A percentile compares a stretch with the other conserved stretches of the same genome.
Conservation (phyloP, 2,797 vertebrate genomes). For the Gorsachius magnificus region DNA sequence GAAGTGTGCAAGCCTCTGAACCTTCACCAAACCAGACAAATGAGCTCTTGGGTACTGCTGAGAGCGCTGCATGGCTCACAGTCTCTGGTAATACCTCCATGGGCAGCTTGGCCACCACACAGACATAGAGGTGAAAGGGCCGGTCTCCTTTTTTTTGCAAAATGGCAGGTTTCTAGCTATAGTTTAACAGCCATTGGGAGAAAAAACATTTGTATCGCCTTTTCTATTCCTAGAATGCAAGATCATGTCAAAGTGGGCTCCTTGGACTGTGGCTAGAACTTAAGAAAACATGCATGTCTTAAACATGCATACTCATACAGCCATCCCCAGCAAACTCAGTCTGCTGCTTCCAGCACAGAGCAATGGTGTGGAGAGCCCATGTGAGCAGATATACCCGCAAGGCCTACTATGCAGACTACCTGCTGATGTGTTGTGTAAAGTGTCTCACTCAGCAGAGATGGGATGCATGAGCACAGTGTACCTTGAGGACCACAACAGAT, state of each 20-base stretch:
- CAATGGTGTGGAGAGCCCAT: background rate
- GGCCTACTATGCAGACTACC: background rate
- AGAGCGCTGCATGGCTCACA: background rate
- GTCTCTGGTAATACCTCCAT: too few relatives aligned
- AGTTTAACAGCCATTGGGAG: background rate
- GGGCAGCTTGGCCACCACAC: too few relatives aligned
- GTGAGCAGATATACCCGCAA: background rate
- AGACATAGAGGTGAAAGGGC: background rate
- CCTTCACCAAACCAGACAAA: background rate
- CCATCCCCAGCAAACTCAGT: background rate
- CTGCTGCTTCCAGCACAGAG: background rate
- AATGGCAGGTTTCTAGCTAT: too few relatives aligned
- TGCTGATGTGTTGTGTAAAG: background rate
- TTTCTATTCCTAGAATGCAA: background rate
- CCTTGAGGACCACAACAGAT: background rate
- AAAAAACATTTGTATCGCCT: background rate
- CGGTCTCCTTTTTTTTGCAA: too few relatives aligned
- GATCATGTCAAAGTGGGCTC: background rate
- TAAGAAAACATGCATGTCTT: background rate
- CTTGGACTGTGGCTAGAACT: background rate
- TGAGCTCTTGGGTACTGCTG: background rate
- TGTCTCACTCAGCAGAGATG: background rate
- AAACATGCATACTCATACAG: background rate
- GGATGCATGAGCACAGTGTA: background rate
- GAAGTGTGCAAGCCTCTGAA: background rate